phyloP scores from a whole-genome alignment of 2,888 invertebrate genomes.

The Drosophila tanythrix region DNA sequence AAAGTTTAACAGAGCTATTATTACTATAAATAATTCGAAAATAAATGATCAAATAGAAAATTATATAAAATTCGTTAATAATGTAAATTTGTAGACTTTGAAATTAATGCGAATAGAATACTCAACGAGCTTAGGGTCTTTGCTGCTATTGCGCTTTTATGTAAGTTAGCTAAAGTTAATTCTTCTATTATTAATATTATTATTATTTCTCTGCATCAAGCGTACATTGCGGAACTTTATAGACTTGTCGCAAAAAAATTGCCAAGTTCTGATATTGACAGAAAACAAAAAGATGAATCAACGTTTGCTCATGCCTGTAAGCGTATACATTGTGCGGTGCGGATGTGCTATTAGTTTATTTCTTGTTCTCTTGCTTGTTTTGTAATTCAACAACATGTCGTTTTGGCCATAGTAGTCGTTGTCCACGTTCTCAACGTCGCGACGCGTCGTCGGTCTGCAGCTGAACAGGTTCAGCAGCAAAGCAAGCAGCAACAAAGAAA shows the following conservation, averaged over 20 bases:
- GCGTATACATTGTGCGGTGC: slow-evolving; percentile 41
- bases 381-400: slow-evolving; percentile 76
- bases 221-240: too few species aligned
- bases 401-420: slow-evolving; percentile 52
- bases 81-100: background rate
- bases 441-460: slow-evolving; percentile 43
- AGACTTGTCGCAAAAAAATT: background rate
- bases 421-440: slow-evolving; percentile 55
- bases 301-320: background rate
- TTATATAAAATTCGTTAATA: background rate
- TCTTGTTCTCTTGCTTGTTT: slow-evolving; percentile 59
- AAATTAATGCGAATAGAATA: background rate
- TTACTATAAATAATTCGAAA: background rate
- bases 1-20: background rate
- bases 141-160: background rate
- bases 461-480: slow-evolving; percentile 70
- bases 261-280: background rate
- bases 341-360: slow-evolving; percentile 24
- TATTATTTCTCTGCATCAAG: background rate
- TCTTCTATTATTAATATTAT: too few species aligned
- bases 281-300: background rate
- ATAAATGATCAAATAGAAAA: too few species aligned
- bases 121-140: background rate
- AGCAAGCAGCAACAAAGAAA: slow-evolving; percentile 51
- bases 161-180: background rate